A percentile compares a stretch with the other conserved stretches of the same genome.
Conservation (phyloP, 2,113 vertebrate species). For the Pollachius pollachius region DNA sequence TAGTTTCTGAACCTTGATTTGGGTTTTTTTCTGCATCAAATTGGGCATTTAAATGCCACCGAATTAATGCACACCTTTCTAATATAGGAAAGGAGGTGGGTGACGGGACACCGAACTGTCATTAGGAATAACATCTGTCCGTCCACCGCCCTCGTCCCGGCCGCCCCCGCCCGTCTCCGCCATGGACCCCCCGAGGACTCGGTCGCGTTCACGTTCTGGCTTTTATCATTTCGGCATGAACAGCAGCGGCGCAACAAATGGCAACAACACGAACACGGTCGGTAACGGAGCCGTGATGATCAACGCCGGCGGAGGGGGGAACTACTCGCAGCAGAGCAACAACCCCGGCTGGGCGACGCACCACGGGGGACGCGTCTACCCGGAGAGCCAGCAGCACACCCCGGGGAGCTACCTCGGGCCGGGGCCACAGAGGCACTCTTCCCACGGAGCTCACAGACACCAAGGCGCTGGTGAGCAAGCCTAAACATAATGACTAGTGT, state of each 20-base stretch:
- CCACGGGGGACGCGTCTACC: constrained; percentile 68
- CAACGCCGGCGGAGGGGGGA: constrained; percentile 58
- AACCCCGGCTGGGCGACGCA: constrained; percentile 66
- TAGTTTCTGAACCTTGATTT: constrained; percentile 28
- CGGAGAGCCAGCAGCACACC: constrained; percentile 69
- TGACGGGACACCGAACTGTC: constrained; percentile 26
- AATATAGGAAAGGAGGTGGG: constrained; percentile 32
- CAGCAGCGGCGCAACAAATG: constrained; percentile 52
- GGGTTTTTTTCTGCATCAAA: background rate
- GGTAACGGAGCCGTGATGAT: constrained; percentile 56
- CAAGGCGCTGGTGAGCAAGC: constrained; percentile 69
- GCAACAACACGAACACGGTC: constrained; percentile 51
- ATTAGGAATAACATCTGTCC: constrained; percentile 30
- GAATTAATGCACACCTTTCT: constrained; percentile 20
- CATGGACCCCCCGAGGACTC: constrained; percentile 79
- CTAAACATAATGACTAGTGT: constrained; percentile 37
- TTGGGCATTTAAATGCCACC: constrained; percentile 45
- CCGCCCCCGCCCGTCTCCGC: constrained; percentile 60
- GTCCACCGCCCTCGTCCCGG: constrained; percentile 43
- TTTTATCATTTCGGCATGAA: constrained; percentile 74
- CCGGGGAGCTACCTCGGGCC: constrained; percentile 68
- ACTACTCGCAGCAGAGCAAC: constrained; percentile 64
- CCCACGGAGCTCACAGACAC: constrained; percentile 71
- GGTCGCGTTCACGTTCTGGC: constrained; percentile 77
- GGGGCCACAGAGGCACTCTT: constrained; percentile 63